phyloP scores from a whole-genome alignment of 2,113 vertebrate species.

The Osmerus eperlanus region DNA sequence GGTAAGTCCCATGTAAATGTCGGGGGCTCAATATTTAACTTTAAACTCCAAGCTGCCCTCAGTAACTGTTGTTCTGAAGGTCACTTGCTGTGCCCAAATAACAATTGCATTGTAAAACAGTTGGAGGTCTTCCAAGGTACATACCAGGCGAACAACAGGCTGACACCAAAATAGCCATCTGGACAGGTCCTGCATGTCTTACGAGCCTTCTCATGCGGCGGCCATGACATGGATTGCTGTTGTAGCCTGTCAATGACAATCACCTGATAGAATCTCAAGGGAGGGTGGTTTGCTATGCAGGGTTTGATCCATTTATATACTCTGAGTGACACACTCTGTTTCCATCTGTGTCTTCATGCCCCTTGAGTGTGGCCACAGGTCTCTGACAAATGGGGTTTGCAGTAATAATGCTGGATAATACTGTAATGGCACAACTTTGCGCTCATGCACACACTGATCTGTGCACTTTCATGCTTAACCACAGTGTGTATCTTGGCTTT shows the following conservation, averaged over 20 bases:
- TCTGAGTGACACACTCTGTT: slow-evolving; percentile 34
- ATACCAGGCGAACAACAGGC: slow-evolving; percentile 60
- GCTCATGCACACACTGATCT: slow-evolving; percentile 26
- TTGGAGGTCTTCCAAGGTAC: slow-evolving; percentile 53
- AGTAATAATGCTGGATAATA: slow-evolving; percentile 34
- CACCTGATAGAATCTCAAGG: slow-evolving; percentile 46
- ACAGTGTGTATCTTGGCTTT: too few species aligned
- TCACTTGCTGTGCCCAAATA: slow-evolving; percentile 40
- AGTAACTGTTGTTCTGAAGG: slow-evolving; percentile 63
- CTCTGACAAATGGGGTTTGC: slow-evolving; percentile 5
- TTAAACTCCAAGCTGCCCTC: slow-evolving; percentile 24
- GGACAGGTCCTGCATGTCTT: slow-evolving; percentile 52
- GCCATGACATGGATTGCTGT: slow-evolving; percentile 43
- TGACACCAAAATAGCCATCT: slow-evolving; percentile 65
- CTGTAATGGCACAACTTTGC: slow-evolving; percentile 42
- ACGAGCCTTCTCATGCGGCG: slow-evolving; percentile 28
- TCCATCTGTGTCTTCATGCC: slow-evolving; percentile 28
- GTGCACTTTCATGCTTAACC: background rate
- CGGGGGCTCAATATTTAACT: slow-evolving; percentile 5
- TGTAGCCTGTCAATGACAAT: slow-evolving; percentile 38
- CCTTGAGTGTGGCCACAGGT: slow-evolving; percentile 25
- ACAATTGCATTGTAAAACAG: slow-evolving; percentile 61
- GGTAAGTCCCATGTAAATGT: background rate
- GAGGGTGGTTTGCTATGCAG: slow-evolving; percentile 10
- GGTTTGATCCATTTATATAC: slow-evolving; percentile 52